Percentiles rank a stretch among this genome's conserved stretches.
Conservation (phyloP, 2,888 invertebrate species). For the Hypomecis punctinalis region DNA sequence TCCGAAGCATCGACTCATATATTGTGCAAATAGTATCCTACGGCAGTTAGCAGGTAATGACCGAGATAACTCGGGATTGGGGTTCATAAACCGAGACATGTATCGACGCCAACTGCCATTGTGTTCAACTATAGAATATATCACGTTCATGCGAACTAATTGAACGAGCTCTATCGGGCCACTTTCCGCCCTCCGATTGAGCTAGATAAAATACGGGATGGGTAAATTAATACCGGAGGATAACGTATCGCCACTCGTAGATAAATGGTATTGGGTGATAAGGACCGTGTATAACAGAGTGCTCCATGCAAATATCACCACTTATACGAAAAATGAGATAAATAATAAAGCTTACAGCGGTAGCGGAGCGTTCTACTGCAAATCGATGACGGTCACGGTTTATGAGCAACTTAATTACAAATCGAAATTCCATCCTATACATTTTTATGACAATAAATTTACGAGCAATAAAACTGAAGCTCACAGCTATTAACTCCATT, state of each 20-base stretch:
- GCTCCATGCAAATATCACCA: constrained; percentile 15
- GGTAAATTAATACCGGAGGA: constrained; percentile 29
- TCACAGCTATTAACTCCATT: constrained; percentile 27
- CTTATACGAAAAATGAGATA: constrained; percentile 8
- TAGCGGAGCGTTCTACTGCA: constrained; percentile 12
- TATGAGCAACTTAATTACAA: constrained; percentile 38
- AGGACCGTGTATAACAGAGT: constrained; percentile 20
- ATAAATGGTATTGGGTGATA: constrained; percentile 33
- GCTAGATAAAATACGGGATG: constrained; percentile 31
- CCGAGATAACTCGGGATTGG: constrained; percentile 31
- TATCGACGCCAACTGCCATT: constrained; percentile 23
- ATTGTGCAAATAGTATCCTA: constrained; percentile 19
- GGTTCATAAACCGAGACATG: constrained; percentile 26
- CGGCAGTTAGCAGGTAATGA: constrained; percentile 35
- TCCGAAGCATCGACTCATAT: constrained; percentile 16
- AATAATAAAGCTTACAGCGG: constrained; percentile 12
- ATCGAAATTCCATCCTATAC: constrained; percentile 27
- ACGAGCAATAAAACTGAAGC: constrained; percentile 36
- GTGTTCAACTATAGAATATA: constrained; percentile 20
- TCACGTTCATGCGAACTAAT: constrained; percentile 26
- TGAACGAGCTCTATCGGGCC: constrained; percentile 30
- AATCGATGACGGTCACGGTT: constrained; percentile 20
- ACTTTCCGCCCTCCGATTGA: constrained; percentile 26
- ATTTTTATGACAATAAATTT: constrained; percentile 34
- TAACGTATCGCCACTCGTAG: constrained; percentile 34